Conservation (phyloP, 30 jellyfish, hydroid and myxozoan species). For the Chrysaora quinquecirrha region DNA sequence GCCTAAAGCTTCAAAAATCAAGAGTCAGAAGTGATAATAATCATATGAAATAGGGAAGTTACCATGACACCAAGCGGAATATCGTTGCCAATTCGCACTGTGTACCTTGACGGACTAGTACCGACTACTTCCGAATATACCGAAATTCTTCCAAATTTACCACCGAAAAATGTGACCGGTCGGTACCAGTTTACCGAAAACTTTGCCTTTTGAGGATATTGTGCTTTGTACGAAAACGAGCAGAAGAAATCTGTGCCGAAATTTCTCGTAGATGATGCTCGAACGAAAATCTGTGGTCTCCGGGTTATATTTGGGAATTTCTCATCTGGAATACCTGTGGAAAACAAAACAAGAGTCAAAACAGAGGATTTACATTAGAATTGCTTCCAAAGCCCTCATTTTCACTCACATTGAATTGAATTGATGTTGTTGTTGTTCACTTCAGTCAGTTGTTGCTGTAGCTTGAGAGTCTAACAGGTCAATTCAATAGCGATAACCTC, state of each 20-base stretch:
- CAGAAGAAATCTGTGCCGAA: slow-evolving; percentile 33
- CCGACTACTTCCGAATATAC: slow-evolving; percentile 30
- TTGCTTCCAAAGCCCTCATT: too few relatives aligned
- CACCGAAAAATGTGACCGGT: slow-evolving; percentile 72
- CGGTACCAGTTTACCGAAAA: slow-evolving; percentile 64
- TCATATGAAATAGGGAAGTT: too few relatives aligned
- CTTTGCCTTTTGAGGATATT: slow-evolving; percentile 40
- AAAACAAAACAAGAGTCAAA: too few relatives aligned
- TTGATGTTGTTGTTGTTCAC: too few relatives aligned
- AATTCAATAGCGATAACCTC: too few relatives aligned
- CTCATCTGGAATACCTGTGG: slow-evolving; percentile 19
- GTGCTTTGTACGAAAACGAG: slow-evolving; percentile 31
- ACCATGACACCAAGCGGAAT: slow-evolving; percentile 61
- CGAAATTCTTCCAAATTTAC: slow-evolving; percentile 62
- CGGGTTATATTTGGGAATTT: slow-evolving; percentile 53
- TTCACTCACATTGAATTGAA: too few relatives aligned
- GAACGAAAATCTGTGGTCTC: slow-evolving; percentile 43
- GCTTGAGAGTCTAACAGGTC: too few relatives aligned
- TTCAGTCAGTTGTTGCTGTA: too few relatives aligned
- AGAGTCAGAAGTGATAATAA: too few relatives aligned
- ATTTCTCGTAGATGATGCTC: slow-evolving; percentile 6
- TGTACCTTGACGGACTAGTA: slow-evolving; percentile 46
- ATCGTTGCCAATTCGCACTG: slow-evolving; percentile 50
- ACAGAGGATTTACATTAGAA: too few relatives aligned
- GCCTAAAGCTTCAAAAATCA: too few relatives aligned